Evolutionary conservation across 2,113 vertebrate genomes (phyloP), one percentile per base, ranked within the genome.

Genomic region (Gobio gobio): DNA sequence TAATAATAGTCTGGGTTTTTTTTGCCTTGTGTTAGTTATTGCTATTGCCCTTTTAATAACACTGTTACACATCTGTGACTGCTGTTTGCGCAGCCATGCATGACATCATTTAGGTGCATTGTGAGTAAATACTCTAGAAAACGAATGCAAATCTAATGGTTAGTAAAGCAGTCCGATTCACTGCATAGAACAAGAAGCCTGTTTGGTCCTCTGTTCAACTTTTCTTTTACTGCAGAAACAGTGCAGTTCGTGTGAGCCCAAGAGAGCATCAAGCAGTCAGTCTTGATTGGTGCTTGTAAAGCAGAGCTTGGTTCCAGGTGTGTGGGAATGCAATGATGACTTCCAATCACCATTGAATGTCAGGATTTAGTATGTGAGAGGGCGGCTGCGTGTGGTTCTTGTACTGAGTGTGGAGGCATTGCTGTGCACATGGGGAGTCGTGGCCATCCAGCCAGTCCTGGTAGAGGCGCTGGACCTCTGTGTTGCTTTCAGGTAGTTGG

Each of bases 401-500:
- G 89, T 96, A 96, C 0, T 93, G 91, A 3, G 96, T 97, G 88
- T 97, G 97, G 45, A 98, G 93, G 49, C 94, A 92, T 3, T 95
- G 92, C 82, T 89, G 92, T 7, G 88, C 94, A 56, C 92, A 94
- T 4, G 70, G 89, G 0, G 98, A 97, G 89, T 96, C 96, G 9
- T 93, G 88, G 13, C 97, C 97, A 14, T 97, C 93, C 82, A 99
- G 94, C 98, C 97, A 99, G 89, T 97, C 95, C 88, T 93, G 95
- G 91, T 98, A 99, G 63, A 99, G 92, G 85, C 91, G 94, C 63
- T 96, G 96, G 20, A 99, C 89, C 0, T 89, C 88, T 0, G 91
- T 10, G 54, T 94, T 97, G 86, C 88, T 78, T 74, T 97, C 97
- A 0, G 97, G 97, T 10, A 96, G 94, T 45, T 89, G 92, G 26